Evolutionary conservation across 2,888 invertebrate genomes (phyloP), one percentile per base, ranked within the genome.

Genomic region (Chrysolina haemoptera): DNA sequence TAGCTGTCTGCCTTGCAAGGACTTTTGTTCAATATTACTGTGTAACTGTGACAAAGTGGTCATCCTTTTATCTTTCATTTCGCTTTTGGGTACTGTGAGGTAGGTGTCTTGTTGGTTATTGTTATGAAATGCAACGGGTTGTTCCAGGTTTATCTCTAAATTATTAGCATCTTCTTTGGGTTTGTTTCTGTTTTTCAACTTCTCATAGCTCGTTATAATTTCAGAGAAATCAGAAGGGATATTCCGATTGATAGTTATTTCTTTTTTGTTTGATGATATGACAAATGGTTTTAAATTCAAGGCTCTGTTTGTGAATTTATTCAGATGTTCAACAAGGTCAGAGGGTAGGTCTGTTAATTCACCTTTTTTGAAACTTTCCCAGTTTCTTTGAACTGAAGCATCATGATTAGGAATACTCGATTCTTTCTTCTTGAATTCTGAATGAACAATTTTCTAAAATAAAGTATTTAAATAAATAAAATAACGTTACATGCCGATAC

Each of bases 381-480:
- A 95, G 86, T 95, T 95, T 77, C 90, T 88, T 82, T 92, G 88
- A 0, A 93, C 95, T 0, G 88, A 88, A 70, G 89, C 87, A 82
- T 95, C 95, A 82, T 95, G 95, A 10, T 90, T 89, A 50, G 89
- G 85, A 35, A 94, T 91, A 62, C 90, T 89, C 6, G 88, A 86
- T 22, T 89, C 89, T 11, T 89, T 89, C 73, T 93, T 92, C 63
- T 89, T 88, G 94, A 94, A 95, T 53, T 91, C 90, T 22, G 90
- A 88, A 83, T 91, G 91, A 0, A 95, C 77, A 74, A 95, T 86
- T 91, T 93, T 94, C 89, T 91, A 71, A 40, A 84, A 81, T 69
- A 50, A 74, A 65, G 35, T 35, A 6, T 35, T 35, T 35, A 27
- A 1, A 8, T 35, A 6, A 35, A 3, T 6, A 35, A 35, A 35